Percentiles rank a stretch among this genome's conserved stretches.
Conservation (phyloP, 2,797 vertebrate genomes). For the Prunella strophiata region DNA sequence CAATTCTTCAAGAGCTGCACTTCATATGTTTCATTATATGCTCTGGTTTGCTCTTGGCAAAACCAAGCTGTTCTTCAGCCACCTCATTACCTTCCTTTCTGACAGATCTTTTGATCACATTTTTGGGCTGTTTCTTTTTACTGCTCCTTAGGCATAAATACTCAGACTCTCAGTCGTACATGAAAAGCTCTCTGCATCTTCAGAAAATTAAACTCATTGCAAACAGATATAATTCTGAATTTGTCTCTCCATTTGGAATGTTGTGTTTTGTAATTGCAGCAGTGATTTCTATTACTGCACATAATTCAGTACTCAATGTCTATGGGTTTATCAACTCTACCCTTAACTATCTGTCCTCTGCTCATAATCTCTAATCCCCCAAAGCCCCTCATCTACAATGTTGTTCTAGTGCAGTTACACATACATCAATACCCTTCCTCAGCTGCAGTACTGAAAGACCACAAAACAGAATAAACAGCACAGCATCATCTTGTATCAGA, state of each 20-base stretch:
- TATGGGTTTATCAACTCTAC: fast-evolving
- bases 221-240: neutral
- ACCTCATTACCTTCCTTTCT: neutral
- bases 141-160: neutral
- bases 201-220: neutral
- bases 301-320: neutral
- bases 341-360: neutral
- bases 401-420: neutral
- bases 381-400: neutral
- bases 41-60: neutral
- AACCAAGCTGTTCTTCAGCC: neutral
- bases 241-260: neutral
- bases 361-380: neutral
- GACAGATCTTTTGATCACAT: neutral
- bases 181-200: neutral
- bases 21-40: neutral
- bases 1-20: neutral
- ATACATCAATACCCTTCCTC: neutral
- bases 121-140: neutral
- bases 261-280: neutral
- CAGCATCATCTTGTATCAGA: neutral
- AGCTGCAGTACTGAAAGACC: neutral
- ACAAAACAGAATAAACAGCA: neutral
- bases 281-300: neutral
- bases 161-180: neutral